phyloP scores from a whole-genome alignment of 2,113 vertebrate genomes.

The Gasterosteus nipponicus region DNA sequence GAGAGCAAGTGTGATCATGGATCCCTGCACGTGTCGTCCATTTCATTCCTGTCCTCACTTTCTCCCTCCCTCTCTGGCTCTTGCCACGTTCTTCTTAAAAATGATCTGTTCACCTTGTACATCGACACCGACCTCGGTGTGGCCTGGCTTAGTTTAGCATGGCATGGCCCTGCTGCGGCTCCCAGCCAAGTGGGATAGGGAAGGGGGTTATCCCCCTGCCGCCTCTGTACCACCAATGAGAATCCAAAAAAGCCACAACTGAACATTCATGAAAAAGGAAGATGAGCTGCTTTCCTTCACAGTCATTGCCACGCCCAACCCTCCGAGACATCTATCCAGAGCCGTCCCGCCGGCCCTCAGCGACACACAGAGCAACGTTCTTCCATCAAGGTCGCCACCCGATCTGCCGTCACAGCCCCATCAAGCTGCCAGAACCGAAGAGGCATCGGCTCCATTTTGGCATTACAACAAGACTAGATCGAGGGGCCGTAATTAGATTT shows the following conservation, averaged over 20 bases:
- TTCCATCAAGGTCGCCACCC: conserved; percentile 73
- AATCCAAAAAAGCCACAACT: conserved; percentile 28
- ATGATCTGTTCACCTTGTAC: conserved; percentile 31
- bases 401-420: conserved; percentile 63
- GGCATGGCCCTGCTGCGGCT: conserved; percentile 9
- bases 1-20: conserved; percentile 50
- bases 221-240: conserved; percentile 22
- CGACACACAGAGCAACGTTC: conserved; percentile 51
- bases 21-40: conserved; percentile 57
- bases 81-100: conserved; percentile 32
- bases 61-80: conserved; percentile 1
- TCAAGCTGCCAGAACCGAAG: conserved; percentile 32
- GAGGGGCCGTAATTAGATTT: conserved; percentile 63
- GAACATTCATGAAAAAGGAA: conserved; percentile 19
- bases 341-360: conserved; percentile 22
- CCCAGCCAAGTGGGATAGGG: background rate
- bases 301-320: background rate
- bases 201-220: conserved; percentile 36
- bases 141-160: conserved; percentile 6
- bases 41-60: conserved; percentile 57
- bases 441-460: conserved; percentile 49
- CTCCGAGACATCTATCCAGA: conserved; percentile 4
- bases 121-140: conserved; percentile 4
- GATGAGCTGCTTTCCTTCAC: conserved; percentile 21
- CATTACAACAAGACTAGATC: conserved; percentile 49